These are phyloP conservation scores for Sarcophilus harrisii DNA, from an alignment of 2,797 vertebrate species.

Conservation along the genomic window DNA sequence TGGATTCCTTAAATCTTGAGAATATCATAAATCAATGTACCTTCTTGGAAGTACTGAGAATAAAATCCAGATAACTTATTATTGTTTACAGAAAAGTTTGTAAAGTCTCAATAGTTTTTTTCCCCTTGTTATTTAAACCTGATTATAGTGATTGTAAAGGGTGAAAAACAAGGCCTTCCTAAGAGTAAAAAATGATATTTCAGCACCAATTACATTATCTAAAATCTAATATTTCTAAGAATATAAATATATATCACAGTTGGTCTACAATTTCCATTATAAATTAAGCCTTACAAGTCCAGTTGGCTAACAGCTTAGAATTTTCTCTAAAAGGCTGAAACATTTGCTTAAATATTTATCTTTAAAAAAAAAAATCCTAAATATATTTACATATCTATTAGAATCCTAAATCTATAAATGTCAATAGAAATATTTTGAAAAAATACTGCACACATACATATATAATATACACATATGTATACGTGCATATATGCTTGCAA, in stretches of 20 bases:
- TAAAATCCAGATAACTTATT: slow-evolving; percentile 46
- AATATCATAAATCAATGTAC: slow-evolving; percentile 9
- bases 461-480: neutral
- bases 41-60: slow-evolving; percentile 45
- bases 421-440: neutral
- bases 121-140: slow-evolving; percentile 35
- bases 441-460: neutral
- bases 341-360: slow-evolving; percentile 14
- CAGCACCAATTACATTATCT: slow-evolving; percentile 42
- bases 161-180: slow-evolving; percentile 42
- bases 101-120: slow-evolving; percentile 15
- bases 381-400: slow-evolving; percentile 13
- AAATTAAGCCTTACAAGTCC: neutral
- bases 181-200: slow-evolving; percentile 34
- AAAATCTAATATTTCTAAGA: slow-evolving; percentile 35
- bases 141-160: slow-evolving; percentile 47
- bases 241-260: neutral
- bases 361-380: too few species aligned
- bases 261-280: neutral
- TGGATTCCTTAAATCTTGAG: slow-evolving; percentile 32
- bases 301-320: slow-evolving; percentile 31
- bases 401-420: slow-evolving; percentile 29
- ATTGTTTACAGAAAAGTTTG: slow-evolving; percentile 24
- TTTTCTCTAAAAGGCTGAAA: slow-evolving; percentile 32
- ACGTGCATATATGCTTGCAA: neutral